These are phyloP conservation scores for Pangasius macronema DNA, from an alignment of 2,797 vertebrate species.

Conservation along the genomic window DNA sequence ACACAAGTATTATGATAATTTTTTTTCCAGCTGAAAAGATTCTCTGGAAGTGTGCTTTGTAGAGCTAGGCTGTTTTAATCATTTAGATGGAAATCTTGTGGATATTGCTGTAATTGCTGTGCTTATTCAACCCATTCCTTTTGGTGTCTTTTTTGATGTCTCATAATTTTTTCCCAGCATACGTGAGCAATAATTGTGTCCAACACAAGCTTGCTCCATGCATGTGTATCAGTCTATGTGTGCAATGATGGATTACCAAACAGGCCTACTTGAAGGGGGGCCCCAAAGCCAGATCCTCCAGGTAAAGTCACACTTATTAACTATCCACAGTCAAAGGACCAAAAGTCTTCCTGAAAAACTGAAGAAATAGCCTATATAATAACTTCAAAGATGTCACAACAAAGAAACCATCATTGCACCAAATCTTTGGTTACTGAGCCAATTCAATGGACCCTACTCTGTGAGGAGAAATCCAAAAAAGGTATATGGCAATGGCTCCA, in stretches of 20 bases:
- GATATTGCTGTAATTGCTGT: neutral
- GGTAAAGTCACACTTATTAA: neutral
- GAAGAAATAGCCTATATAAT: neutral
- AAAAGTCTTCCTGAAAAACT: neutral
- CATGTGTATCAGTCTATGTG: neutral
- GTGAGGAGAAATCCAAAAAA: neutral
- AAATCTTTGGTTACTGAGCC: neutral
- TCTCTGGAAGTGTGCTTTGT: neutral
- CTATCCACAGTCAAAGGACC: neutral
- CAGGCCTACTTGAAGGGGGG: neutral
- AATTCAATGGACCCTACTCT: neutral
- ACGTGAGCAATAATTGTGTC: neutral
- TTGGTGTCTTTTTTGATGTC: neutral
- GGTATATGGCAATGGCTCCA: neutral
- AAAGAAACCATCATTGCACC: neutral
- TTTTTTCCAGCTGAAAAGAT: neutral
- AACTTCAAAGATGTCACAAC: neutral
- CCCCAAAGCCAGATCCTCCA: neutral
- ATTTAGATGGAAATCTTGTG: neutral
- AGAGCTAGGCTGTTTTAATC: neutral
- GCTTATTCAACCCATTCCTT: neutral
- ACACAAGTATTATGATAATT: neutral
- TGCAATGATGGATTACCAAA: neutral
- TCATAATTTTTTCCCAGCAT: no score
- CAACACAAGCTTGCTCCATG: neutral